phyloP scores from a whole-genome alignment of 2,888 invertebrate species.

The Philereme vetulata region DNA sequence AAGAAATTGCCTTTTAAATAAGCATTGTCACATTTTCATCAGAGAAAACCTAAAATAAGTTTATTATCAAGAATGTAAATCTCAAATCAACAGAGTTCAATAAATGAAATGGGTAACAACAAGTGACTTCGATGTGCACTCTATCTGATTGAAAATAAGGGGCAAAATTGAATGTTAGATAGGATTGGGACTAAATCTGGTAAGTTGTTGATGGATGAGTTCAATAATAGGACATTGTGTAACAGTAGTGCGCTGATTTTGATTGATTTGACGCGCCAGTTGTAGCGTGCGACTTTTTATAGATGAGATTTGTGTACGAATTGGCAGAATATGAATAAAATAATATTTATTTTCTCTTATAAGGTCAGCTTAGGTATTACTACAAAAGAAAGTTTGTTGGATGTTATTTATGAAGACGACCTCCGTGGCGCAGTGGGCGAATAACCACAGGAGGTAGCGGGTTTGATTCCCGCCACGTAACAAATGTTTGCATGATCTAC shows the following conservation, averaged over 20 bases:
- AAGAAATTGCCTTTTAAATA: conserved; percentile 25
- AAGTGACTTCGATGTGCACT: conserved; percentile 28
- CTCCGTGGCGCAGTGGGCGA: too few relatives aligned
- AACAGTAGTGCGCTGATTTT: conserved; percentile 29
- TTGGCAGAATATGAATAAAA: conserved; percentile 5
- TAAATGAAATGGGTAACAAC: conserved; percentile 37
- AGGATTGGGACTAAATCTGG: conserved; percentile 25
- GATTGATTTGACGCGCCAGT: conserved; percentile 38
- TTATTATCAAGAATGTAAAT: conserved; percentile 21
- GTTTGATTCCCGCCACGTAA: too few relatives aligned
- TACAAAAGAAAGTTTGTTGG: too few relatives aligned
- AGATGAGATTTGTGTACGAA: conserved; percentile 20
- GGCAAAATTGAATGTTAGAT: conserved; percentile 22
- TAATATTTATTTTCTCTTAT: too few relatives aligned
- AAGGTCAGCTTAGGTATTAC: too few relatives aligned
- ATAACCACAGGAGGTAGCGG: too few relatives aligned
- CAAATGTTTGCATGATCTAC: too few relatives aligned
- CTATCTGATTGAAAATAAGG: conserved; percentile 14
- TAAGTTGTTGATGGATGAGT: conserved; percentile 40
- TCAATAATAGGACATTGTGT: conserved; percentile 38
- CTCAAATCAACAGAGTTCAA: conserved; percentile 27
- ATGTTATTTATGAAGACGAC: too few relatives aligned
- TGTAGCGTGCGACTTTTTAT: conserved; percentile 26
- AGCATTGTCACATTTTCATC: conserved; percentile 28
- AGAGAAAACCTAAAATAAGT: conserved; percentile 19